Evolutionary conservation across 1,140 invertebrate genomes (phyloP).

Genomic region (Uloborus diversus): DNA sequence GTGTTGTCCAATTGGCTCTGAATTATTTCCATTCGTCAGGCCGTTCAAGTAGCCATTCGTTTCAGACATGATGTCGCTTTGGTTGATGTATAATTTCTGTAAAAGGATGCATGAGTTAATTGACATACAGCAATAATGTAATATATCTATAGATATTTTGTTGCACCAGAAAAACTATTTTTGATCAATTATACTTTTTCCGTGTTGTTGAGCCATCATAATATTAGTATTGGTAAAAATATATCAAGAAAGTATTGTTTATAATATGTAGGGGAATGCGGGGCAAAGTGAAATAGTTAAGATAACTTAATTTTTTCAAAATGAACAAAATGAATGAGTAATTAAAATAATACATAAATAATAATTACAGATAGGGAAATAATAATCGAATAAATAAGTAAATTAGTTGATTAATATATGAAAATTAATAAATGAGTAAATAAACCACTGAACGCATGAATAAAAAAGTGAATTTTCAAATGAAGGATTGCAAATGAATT

Average conservation of each 20-base stretch:
- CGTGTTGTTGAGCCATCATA: neutral
- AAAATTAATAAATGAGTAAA: no score
- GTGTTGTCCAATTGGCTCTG: constrained; percentile 45
- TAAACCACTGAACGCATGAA: no score
- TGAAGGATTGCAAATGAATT: no score
- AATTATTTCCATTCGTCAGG: constrained; percentile 20
- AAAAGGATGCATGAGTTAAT: neutral
- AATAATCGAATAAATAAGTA: no score
- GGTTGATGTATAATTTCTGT: neutral
- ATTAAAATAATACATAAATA: no score
- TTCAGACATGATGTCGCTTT: constrained; percentile 27
- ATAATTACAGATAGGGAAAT: no score
- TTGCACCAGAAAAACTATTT: neutral
- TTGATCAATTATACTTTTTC: neutral
- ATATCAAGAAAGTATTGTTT: neutral
- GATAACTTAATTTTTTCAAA: no score
- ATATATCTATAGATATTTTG: neutral
- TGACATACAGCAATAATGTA: neutral
- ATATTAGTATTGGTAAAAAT: neutral
- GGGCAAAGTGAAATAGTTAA: no score
- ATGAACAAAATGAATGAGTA: no score
- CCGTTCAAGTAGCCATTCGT: constrained; percentile 31
- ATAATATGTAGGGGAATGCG: neutral
- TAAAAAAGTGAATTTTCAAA: no score
- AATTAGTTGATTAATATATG: no score